phyloP scores from a whole-genome alignment of 1,140 invertebrate species.

The Lucilia cuprina region DNA sequence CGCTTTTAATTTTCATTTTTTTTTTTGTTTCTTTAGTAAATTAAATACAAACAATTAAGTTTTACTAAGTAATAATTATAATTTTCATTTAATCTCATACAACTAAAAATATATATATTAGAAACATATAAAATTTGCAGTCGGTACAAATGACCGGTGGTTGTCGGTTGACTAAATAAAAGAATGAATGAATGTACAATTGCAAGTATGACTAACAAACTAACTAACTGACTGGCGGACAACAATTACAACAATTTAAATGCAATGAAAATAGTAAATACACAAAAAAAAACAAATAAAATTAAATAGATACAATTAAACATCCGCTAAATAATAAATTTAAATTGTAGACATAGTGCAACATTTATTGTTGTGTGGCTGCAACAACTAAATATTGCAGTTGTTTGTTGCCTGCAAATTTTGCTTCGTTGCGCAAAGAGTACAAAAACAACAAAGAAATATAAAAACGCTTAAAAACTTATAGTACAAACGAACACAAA shows the following conservation, averaged over 20 bases:
- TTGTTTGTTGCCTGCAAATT: not conserved
- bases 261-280: not conserved
- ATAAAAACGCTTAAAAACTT: too few relatives aligned
- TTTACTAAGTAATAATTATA: too few relatives aligned
- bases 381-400: not conserved
- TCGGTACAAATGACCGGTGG: not conserved
- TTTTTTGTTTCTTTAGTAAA: too few relatives aligned
- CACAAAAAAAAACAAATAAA: not conserved
- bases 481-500: not conserved
- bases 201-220: not conserved
- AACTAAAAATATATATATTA: too few relatives aligned
- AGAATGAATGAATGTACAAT: not conserved
- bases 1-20: too few relatives aligned
- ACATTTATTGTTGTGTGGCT: conserved; percentile 8
- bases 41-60: too few relatives aligned
- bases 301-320: conserved; percentile 21
- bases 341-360: conserved; percentile 23
- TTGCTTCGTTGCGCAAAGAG: not conserved
- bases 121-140: too few relatives aligned
- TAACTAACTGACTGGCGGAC: not conserved
- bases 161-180: not conserved
- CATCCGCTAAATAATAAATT: conserved; percentile 31
- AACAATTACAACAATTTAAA: not conserved
- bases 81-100: too few relatives aligned
- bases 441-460: not conserved